A percentile compares a stretch with the other conserved stretches of the same genome.
Conservation (phyloP, 1,140 invertebrate species). For the Magallana gigas region DNA sequence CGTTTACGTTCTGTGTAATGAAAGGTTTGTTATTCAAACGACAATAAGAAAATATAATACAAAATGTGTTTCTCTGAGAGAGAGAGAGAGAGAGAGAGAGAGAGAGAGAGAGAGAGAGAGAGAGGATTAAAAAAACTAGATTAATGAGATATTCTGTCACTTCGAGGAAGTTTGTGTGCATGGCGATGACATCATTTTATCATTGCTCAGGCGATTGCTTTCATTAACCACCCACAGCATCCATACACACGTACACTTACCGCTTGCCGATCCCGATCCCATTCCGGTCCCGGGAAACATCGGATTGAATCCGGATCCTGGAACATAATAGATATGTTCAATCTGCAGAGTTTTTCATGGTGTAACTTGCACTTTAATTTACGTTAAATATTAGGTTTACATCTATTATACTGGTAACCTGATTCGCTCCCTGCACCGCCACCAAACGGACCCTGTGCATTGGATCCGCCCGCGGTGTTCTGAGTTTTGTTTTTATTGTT, state of each 20-base stretch:
- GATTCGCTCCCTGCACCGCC: background rate
- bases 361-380: background rate
- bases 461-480: background rate
- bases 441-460: background rate
- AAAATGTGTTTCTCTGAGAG: too few species aligned
- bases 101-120: too few species aligned
- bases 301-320: conserved; percentile 45
- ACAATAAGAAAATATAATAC: too few species aligned
- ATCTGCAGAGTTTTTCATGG: background rate
- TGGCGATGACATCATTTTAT: too few species aligned
- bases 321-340: background rate
- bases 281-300: conserved; percentile 47
- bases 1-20: too few species aligned
- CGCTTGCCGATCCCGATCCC: background rate
- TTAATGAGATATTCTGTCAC: too few species aligned
- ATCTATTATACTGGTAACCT: background rate
- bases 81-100: too few species aligned
- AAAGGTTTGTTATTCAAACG: too few species aligned
- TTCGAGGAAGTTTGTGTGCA: too few species aligned
- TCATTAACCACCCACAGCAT: too few species aligned
- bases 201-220: too few species aligned
- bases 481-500: background rate
- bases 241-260: background rate
- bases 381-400: background rate
- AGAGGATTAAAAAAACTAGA: too few species aligned